Base-by-base conservation (phyloP, 2,888 invertebrate species). In the Suillia variegata region DNA sequence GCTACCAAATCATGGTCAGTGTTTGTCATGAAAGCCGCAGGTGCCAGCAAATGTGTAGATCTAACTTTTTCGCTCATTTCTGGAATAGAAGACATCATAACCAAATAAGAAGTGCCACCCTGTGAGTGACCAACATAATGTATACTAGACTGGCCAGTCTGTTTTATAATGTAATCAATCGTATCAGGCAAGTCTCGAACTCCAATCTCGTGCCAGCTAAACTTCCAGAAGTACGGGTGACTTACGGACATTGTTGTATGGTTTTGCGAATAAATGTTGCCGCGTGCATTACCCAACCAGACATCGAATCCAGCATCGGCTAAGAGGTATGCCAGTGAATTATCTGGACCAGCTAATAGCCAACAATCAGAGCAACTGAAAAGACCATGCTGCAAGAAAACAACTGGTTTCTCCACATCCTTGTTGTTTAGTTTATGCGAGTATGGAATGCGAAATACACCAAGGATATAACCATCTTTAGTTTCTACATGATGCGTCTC, bases 121-220 rank as follows among this genome's bases (percentile, higher is more conserved):
- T 80, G 80, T 0, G 80, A 80, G 58, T 80, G 81, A 0, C 78
- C 79, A 12, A 66, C 70, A 57, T 79, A 80, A 59, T 78, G 76
- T 2, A 81, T 10, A 31, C 71, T 50, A 1, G 21, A 0, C 18
- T 60, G 56, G 2, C 63, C 62, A 0, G 75, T 80, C 2, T 47
- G 2, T 0, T 58, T 54, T 13, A 73, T 51, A 3, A 80, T 74
- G 24, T 69, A 77, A 58, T 81, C 79, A 24, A 81, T 72, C 72
- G 78, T 76, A 6, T 76, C 65, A 0, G 81, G 67, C 5, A 81
- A 55, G 61, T 80, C 80, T 75, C 90, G 87, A 47, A 87, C 81
- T 1, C 91, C 95, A 84, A 96, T 92, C 81, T 98, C 94, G 74
- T 97, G 93, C 86, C 92, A 97, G 69, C 94, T 94, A 54, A 80